These are phyloP conservation scores for Bettongia penicillata DNA, from an alignment of 2,113 vertebrate genomes.

Conservation along the genomic window DNA sequence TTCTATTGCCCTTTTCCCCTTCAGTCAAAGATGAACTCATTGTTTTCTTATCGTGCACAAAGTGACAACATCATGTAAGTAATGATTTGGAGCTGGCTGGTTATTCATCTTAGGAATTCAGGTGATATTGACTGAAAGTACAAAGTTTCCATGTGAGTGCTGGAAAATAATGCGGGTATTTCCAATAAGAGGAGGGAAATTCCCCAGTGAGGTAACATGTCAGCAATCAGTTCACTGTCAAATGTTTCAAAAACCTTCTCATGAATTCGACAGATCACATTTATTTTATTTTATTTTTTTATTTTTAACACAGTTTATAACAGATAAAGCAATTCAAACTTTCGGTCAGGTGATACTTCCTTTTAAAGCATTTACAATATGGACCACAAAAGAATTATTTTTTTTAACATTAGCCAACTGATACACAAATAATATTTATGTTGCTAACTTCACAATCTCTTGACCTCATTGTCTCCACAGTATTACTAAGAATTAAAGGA, in stretches of 20 bases:
- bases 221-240: slow-evolving; percentile 25
- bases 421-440: no score
- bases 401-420: no score
- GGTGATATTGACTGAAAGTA: neutral
- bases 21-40: accelerated
- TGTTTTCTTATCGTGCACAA: slow-evolving; percentile 9
- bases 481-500: no score
- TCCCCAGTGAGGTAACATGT: slow-evolving; percentile 43
- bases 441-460: no score
- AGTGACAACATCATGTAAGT: neutral
- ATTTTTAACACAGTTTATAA: no score
- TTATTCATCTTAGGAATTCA: neutral
- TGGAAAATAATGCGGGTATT: slow-evolving; percentile 9
- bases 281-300: neutral
- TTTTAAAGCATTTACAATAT: no score
- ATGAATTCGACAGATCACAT: slow-evolving; percentile 22
- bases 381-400: no score
- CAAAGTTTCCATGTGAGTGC: neutral
- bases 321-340: no score
- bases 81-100: neutral
- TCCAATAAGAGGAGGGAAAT: neutral
- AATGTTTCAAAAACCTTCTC: neutral
- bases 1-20: neutral
- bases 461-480: no score
- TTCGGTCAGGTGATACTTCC: no score